phyloP scores from a whole-genome alignment of 2,797 vertebrate species.

The Lophura swinhoii region DNA sequence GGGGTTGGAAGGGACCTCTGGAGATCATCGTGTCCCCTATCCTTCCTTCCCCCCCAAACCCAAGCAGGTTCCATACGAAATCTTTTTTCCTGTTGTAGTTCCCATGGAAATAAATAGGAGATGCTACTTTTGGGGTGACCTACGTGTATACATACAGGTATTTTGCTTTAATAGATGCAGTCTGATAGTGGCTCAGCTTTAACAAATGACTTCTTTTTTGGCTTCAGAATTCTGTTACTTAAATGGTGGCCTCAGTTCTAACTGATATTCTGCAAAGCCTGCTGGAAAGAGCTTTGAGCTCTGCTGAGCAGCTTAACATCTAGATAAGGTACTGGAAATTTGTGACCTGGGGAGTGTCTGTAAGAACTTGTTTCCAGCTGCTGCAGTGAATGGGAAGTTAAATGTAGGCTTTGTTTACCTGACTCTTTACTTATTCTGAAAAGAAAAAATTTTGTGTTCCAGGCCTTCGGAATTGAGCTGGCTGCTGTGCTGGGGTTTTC shows the following conservation, averaged over 20 bases:
- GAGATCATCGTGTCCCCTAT: no score
- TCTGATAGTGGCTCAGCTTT: background rate
- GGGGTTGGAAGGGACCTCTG: no score
- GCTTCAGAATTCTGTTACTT: background rate
- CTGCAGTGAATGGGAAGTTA: constrained; percentile 27
- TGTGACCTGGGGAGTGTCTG: constrained; percentile 23
- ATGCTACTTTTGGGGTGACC: no score
- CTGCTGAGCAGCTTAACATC: constrained; percentile 49
- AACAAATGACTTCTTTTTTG: background rate
- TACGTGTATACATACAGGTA: no score
- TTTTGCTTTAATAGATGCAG: no score
- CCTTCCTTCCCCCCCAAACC: no score
- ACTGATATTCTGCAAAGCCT: background rate
- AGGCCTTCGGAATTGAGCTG: background rate
- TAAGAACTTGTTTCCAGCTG: background rate
- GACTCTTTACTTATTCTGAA: background rate
- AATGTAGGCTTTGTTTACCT: background rate
- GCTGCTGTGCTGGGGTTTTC: background rate
- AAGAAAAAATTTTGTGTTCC: background rate
- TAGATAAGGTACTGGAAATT: constrained; percentile 28
- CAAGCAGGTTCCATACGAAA: no score
- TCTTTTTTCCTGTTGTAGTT: no score
- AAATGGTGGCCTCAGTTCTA: background rate
- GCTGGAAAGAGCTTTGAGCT: constrained; percentile 44
- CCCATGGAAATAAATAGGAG: no score